phyloP scores from a whole-genome alignment of 2,113 vertebrate species.

The Nymphicus hollandicus region DNA sequence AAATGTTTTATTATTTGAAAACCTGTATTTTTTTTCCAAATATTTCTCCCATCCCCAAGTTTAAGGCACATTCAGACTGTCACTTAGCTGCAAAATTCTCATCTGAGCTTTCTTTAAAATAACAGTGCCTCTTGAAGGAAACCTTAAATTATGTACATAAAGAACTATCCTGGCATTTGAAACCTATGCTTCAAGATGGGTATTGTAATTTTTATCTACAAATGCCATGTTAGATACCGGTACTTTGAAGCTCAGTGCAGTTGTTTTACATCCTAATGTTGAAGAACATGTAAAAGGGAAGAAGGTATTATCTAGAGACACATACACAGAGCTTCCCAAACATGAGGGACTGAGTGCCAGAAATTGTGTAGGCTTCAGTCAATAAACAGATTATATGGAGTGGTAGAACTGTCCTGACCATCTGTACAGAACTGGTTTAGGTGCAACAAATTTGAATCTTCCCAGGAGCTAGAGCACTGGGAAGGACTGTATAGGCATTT shows the following conservation, averaged over 20 bases:
- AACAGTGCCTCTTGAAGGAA: neutral
- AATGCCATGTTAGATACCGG: neutral
- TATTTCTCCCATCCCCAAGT: neutral
- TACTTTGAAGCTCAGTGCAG: neutral
- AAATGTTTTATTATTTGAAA: neutral
- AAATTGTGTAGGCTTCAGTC: neutral
- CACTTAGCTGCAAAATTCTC: neutral
- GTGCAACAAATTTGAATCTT: neutral
- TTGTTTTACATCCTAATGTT: neutral
- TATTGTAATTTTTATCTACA: neutral
- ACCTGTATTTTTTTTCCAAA: neutral
- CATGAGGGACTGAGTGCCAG: fast-evolving
- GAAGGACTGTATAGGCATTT: neutral
- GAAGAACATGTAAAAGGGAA: neutral
- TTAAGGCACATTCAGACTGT: neutral
- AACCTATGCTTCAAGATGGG: neutral
- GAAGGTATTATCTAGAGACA: neutral
- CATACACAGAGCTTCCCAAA: neutral
- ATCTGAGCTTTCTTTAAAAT: neutral
- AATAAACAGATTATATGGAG: fast-evolving
- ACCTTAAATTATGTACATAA: neutral
- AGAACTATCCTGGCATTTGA: neutral
- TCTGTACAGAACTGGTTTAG: neutral
- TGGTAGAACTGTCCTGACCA: neutral
- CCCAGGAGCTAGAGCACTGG: neutral